Conservation (phyloP, 2,113 vertebrate genomes). For the Nibea coibor region DNA sequence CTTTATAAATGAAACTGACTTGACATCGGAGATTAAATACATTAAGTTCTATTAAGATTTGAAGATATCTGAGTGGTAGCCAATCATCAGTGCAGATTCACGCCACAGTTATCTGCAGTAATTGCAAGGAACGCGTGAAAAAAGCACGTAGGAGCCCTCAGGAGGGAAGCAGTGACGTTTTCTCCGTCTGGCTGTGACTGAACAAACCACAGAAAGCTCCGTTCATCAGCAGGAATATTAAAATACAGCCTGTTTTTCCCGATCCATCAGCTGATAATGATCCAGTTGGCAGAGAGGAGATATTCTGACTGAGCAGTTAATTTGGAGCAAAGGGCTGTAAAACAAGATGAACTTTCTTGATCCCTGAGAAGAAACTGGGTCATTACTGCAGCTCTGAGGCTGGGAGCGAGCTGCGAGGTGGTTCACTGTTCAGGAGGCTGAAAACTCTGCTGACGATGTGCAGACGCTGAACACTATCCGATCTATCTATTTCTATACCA, state of each 20-base stretch:
- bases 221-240: constrained; percentile 6
- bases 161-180: constrained; percentile 18
- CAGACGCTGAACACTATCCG: neutral
- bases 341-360: constrained; percentile 36
- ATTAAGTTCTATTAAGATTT: too few species aligned
- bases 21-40: neutral
- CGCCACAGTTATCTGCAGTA: neutral
- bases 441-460: neutral
- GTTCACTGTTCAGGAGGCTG: constrained; percentile 3
- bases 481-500: too few species aligned
- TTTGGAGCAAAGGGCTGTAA: constrained; percentile 44
- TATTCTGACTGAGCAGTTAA: constrained; percentile 46
- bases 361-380: constrained; percentile 44
- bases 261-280: constrained; percentile 11
- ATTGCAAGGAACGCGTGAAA: neutral
- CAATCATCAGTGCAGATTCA: neutral
- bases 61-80: too few species aligned
- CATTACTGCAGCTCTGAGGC: constrained; percentile 31
- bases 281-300: constrained; percentile 18
- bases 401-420: constrained; percentile 14
- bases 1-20: neutral
- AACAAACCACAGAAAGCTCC: constrained; percentile 18
- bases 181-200: constrained; percentile 5
- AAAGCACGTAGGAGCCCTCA: neutral
- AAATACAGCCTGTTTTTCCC: constrained; percentile 9